Evolutionary conservation across 1,140 invertebrate genomes (phyloP), one percentile per base, ranked within the genome.

Genomic region (Brachionus asplanchnoidis): DNA sequence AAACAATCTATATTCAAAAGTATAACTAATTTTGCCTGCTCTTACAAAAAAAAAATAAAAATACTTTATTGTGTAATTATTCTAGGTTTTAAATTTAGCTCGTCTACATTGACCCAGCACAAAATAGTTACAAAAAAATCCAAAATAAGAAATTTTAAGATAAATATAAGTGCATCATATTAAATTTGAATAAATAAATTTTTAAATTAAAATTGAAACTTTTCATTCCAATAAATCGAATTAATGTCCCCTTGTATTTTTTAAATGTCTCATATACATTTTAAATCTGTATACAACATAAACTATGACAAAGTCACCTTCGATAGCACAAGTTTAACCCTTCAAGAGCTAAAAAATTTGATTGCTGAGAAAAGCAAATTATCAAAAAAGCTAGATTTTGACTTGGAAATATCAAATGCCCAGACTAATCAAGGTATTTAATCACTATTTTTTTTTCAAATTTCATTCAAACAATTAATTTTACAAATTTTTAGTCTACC

Each of bases 291-390:
- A 11, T 82, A 65, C 28, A 82, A 68, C 42, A 26, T 65, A 8
- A 82, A 82, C 53, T 82, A 82, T 82, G 79, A 82, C 23, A 82
- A 82, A 82, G 53, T 82, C n/a, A 82, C 79, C 0, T 82, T 82
- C 23, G 79, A 82, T 26, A 56, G 79, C 12, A 28, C 79, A 12
- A 82, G 79, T 82, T 28, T 82, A 26, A 44, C 79, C 3, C 28
- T 82, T 2, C 36, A 32, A 23, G 8, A 82, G 36, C 42, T 82
- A 3, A 82, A 82, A 68, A 82, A 68, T 23, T 23, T 82, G 20
- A 82, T 82, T 68, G 79, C 79, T 42, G 79, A 82, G 20, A 82
- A 68, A 65, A 68, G 32, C 32, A 82, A 68, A 42, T 36, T 68
- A 9, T 77, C 73, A 5, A 77, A 77, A 82, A 60, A 82, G 20